These are phyloP conservation scores for Bubo scandiacus DNA, from an alignment of 2,113 vertebrate genomes.

Conservation along the genomic window DNA sequence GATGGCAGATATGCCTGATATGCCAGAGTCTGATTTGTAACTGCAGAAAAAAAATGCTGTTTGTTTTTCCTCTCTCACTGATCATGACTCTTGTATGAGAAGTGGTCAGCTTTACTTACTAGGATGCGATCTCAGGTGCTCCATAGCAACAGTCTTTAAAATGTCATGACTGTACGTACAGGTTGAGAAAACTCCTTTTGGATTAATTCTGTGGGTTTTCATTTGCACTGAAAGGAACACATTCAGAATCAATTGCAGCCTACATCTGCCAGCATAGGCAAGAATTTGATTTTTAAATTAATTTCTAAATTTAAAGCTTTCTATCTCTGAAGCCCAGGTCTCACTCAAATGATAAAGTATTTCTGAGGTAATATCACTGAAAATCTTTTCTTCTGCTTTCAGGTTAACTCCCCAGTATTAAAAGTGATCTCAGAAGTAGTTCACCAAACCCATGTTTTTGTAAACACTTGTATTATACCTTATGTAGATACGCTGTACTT, in stretches of 20 bases:
- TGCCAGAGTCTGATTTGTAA: conserved; percentile 95
- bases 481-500: conserved; percentile 74
- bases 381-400: conserved; percentile 24
- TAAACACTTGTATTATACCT: conserved; percentile 63
- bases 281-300: conserved; percentile 30
- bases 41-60: background rate
- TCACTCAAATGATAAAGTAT: conserved; percentile 37
- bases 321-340: conserved; percentile 55
- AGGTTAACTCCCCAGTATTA: conserved; percentile 43
- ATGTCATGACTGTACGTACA: background rate
- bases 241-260: background rate
- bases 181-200: conserved; percentile 32
- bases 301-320: conserved; percentile 59
- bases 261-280: background rate
- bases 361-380: conserved; percentile 19
- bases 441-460: conserved; percentile 40
- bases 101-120: conserved; percentile 50
- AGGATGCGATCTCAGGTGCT: conserved; percentile 73
- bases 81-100: conserved; percentile 40
- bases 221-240: conserved; percentile 37
- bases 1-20: conserved; percentile 92
- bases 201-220: conserved; percentile 44
- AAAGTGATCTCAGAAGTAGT: conserved; percentile 5
- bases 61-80: conserved; percentile 25
- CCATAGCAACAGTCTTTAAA: conserved; percentile 39